Conservation (phyloP, 1,140 invertebrate genomes). For the Drosophila pandora region DNA sequence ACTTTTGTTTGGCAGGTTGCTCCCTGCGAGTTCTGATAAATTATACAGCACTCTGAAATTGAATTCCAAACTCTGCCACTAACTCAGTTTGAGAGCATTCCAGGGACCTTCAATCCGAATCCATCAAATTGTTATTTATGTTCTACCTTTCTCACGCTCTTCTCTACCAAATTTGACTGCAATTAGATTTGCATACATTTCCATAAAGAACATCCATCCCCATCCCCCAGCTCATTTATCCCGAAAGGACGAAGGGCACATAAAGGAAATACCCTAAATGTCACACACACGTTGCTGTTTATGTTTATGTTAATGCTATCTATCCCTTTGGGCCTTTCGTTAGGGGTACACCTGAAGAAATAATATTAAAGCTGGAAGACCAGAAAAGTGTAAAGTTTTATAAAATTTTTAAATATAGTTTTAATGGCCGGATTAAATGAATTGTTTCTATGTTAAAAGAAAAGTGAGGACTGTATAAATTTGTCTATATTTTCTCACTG, state of each 20-base stretch:
- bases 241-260: neutral
- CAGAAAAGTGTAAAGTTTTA: neutral
- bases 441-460: too few species aligned
- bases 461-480: too few species aligned
- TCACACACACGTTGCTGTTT: constrained; percentile 80
- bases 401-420: too few species aligned
- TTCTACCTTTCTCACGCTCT: constrained; percentile 42
- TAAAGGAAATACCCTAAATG: constrained; percentile 62
- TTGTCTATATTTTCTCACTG: neutral
- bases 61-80: constrained; percentile 71
- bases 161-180: constrained; percentile 64
- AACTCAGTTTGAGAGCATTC: constrained; percentile 61
- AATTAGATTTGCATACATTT: constrained; percentile 82
- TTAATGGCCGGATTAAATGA: too few species aligned
- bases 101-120: constrained; percentile 33
- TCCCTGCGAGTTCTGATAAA: constrained; percentile 48
- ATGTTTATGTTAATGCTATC: constrained; percentile 75
- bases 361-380: neutral
- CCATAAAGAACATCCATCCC: constrained; percentile 43
- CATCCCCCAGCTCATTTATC: constrained; percentile 6
- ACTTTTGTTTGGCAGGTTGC: constrained; percentile 45
- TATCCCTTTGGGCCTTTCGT: constrained; percentile 33
- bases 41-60: constrained; percentile 78
- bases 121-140: constrained; percentile 79
- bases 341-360: constrained; percentile 11